phyloP scores from a whole-genome alignment of 2,113 vertebrate species.

The Clarias magur region DNA sequence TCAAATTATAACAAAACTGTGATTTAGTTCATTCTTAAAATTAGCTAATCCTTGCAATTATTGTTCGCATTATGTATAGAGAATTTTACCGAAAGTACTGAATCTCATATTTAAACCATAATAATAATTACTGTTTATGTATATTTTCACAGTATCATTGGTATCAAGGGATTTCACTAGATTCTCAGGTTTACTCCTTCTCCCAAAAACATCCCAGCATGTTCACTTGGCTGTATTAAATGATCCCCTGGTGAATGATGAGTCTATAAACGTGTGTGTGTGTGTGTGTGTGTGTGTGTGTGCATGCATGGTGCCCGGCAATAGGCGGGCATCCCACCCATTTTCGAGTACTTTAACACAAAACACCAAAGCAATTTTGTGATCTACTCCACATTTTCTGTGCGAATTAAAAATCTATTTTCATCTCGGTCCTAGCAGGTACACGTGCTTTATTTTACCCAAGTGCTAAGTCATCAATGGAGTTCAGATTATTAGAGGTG shows the following conservation, averaged over 20 bases:
- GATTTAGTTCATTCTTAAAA: neutral
- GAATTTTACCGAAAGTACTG: neutral
- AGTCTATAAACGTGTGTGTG: neutral
- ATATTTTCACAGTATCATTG: neutral
- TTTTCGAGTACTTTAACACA: neutral
- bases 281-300: neutral
- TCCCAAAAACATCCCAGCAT: neutral
- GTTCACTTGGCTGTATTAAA: neutral
- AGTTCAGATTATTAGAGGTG: constrained; percentile 25
- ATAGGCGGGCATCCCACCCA: neutral
- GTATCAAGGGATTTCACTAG: neutral
- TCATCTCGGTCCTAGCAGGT: neutral
- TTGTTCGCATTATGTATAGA: neutral
- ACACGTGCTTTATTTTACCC: neutral
- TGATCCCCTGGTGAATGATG: neutral
- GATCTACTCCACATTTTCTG: neutral
- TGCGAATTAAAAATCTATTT: neutral
- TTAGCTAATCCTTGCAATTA: neutral
- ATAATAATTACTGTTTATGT: neutral
- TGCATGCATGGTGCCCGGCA: neutral
- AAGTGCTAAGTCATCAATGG: constrained; percentile 1
- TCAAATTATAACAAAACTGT: neutral
- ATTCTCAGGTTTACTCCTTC: neutral
- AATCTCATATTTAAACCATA: neutral
- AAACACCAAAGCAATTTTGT: neutral